A percentile compares a stretch with the other conserved stretches of the same genome.
These are phyloP conservation scores for Aulostomus chinensis DNA, from an alignment of 2,797 vertebrate species.

Conservation along the genomic window DNA sequence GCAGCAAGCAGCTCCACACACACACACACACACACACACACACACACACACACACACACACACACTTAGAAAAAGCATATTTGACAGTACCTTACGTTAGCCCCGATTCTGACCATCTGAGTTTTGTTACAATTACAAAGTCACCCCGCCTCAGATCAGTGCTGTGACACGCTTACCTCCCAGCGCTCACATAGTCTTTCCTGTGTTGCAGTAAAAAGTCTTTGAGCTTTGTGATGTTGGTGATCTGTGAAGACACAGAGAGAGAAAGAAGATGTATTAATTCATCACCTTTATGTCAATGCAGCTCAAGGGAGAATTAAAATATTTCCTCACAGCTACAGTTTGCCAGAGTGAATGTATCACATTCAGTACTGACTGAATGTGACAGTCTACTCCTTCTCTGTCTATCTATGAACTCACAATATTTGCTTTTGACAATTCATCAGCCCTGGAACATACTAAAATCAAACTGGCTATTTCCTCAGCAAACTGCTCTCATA, in stretches of 20 bases:
- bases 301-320: conserved; percentile 37
- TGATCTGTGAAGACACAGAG: conserved; percentile 82
- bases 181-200: conserved; percentile 95
- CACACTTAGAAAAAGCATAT: conserved; percentile 15
- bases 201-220: conserved; percentile 96
- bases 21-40: not conserved
- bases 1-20: conserved; percentile 33
- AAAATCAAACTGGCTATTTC: conserved; percentile 68
- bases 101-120: conserved; percentile 31
- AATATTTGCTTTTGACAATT: conserved; percentile 68
- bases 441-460: conserved; percentile 55
- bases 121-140: no score
- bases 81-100: conserved; percentile 28
- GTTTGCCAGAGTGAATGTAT: conserved; percentile 50
- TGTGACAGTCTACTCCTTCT: conserved; percentile 55
- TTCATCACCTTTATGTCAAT: conserved; percentile 27
- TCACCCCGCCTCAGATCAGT: no score
- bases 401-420: conserved; percentile 49
- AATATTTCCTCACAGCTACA: conserved; percentile 36
- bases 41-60: conserved; percentile 6
- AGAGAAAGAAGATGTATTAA: conserved; percentile 48
- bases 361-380: conserved; percentile 51
- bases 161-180: conserved; percentile 81
- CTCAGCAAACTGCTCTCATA: conserved; percentile 56
- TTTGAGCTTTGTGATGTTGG: conserved; percentile 95